phyloP scores from a whole-genome alignment of 2,797 vertebrate species.

The Cossypha heuglini region DNA sequence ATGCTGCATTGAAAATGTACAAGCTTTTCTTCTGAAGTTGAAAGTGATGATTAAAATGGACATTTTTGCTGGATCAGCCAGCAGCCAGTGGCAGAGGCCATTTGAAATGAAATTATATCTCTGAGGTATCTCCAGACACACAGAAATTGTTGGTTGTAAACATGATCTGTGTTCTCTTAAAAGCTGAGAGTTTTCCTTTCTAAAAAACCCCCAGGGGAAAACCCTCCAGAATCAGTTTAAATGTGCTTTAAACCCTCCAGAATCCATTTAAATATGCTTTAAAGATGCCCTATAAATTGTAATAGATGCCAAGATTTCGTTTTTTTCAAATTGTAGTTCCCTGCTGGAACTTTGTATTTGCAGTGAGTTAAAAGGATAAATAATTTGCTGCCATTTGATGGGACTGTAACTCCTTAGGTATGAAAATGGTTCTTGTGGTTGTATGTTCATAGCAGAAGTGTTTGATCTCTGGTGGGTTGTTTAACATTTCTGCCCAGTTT shows the following conservation, averaged over 20 bases:
- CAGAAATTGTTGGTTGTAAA: not conserved
- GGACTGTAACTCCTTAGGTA: not conserved
- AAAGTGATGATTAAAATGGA: accelerated
- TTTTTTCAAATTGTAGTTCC: not conserved
- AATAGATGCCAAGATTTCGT: not conserved
- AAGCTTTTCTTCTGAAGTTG: not conserved
- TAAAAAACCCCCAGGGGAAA: not conserved
- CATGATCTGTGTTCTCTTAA: not conserved
- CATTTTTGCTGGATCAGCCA: not conserved
- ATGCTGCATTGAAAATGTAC: not conserved
- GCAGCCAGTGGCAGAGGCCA: not conserved
- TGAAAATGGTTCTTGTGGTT: not conserved
- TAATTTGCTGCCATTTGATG: not conserved
- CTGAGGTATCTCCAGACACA: not conserved
- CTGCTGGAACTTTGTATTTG: not conserved
- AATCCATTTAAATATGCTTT: not conserved
- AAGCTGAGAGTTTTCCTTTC: not conserved
- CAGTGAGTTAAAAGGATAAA: not conserved
- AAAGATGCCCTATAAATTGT: not conserved
- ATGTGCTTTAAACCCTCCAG: not conserved
- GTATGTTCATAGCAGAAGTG: not conserved
- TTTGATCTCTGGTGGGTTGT: not conserved
- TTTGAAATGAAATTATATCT: not conserved
- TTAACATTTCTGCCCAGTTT: not conserved
- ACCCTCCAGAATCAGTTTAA: not conserved